phyloP scores from a whole-genome alignment of 2,888 invertebrate species.

The Campopleginae sp. region DNA sequence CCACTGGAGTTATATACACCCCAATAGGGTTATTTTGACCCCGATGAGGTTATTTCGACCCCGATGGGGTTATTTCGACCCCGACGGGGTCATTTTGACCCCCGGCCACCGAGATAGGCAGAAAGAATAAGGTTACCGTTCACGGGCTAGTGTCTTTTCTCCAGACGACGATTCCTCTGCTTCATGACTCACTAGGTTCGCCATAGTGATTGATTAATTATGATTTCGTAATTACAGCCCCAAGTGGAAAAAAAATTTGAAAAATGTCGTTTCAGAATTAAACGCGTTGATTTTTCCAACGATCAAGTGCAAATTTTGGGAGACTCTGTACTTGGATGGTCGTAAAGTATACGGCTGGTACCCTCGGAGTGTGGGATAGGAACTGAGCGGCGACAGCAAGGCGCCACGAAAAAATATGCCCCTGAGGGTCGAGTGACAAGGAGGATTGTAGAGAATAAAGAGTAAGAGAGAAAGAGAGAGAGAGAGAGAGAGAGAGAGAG shows the following conservation, averaged over 20 bases:
- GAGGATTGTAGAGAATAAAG: slow-evolving; percentile 23
- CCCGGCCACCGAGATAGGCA: too few species aligned
- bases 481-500: not conserved
- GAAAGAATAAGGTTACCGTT: too few species aligned
- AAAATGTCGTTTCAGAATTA: not conserved
- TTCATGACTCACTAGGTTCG: not conserved
- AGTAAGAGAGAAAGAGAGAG: not conserved
- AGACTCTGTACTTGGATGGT: slow-evolving; percentile 13
- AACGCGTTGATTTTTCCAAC: not conserved
- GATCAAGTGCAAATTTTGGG: not conserved
- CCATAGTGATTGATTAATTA: not conserved
- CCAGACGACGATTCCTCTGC: not conserved
- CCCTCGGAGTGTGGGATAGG: slow-evolving; percentile 1
- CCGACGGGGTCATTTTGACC: too few species aligned
- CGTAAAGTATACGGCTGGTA: slow-evolving; percentile 42
- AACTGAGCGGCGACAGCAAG: slow-evolving; percentile 26
- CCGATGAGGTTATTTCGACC: too few species aligned
- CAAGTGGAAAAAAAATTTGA: not conserved
- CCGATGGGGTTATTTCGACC: too few species aligned
- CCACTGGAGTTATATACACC: too few species aligned
- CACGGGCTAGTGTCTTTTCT: too few species aligned
- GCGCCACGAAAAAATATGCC: slow-evolving; percentile 26
- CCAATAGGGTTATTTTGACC: too few species aligned
- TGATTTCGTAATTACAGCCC: not conserved
- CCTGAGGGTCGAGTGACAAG: slow-evolving; percentile 22